Evolutionary conservation across 2,888 invertebrate genomes (phyloP), one percentile per base, ranked within the genome.

Genomic region (Escarpia spicata): DNA sequence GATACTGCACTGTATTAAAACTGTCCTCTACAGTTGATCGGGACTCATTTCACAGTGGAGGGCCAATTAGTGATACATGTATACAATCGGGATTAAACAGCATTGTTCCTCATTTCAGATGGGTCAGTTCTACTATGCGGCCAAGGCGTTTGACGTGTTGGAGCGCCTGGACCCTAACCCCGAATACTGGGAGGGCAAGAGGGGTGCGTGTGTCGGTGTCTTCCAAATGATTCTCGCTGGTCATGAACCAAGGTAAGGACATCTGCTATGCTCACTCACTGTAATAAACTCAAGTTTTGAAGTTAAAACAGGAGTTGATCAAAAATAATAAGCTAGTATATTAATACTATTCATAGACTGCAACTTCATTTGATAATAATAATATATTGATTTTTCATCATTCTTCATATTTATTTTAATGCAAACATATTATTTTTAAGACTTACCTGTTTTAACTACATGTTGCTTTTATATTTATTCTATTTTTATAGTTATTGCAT

Each of bases 171-270:
- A 99, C 96, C 98, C 99, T 0, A 99, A 98, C 95, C 99, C 99
- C 0, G 99, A 99, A 96, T 98, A 99, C 97, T 99, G 99, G 99
- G 99, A 99, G 96, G 99, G 99, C 0, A 98, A 99, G 95, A 97
- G 99, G 19, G 99, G 99, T 0, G 99, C 99, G 0, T 98, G 99
- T 95, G 98, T 98, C 92, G 99, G 99, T 0, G 98, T 98, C 45
- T 98, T 99, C 94, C 99, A 98, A 96, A 98, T 98, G 91, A 98
- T 98, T 90, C 98, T 98, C 8, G 98, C 98, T 2, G 97, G 97
- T 15, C 97, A 97, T 95, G 97, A 97, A 95, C 97, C 97, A 90
- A 97, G 97, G 98, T 98, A 95, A n/a, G 75, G 26, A 75, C 12
- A 12, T 12, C 52, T 52, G 9, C 52, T 1, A 52, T 52, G 37